Conservation (phyloP, 1,140 invertebrate genomes). For the Solenopsis fugax region DNA sequence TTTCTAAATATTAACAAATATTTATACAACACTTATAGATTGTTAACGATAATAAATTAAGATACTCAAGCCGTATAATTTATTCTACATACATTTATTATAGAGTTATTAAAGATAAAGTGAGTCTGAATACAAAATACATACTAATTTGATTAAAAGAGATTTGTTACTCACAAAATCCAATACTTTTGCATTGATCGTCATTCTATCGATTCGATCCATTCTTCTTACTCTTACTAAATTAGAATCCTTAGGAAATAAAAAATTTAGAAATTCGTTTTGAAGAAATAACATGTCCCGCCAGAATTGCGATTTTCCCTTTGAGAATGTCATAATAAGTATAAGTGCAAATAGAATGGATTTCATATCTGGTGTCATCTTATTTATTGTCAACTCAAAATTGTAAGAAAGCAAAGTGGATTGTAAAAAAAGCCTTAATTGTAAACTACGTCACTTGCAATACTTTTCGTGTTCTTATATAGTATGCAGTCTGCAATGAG, state of each 20-base stretch:
- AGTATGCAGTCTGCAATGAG: slow-evolving; percentile 1
- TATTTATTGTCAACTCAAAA: background rate
- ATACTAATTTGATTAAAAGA: background rate
- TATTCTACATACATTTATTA: background rate
- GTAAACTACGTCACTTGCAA: background rate
- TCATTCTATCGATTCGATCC: background rate
- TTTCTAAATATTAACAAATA: background rate
- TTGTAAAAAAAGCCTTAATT: background rate
- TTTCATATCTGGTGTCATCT: no score
- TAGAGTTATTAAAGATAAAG: no score
- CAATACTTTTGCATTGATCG: background rate
- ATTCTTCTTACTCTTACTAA: slow-evolving; percentile 17
- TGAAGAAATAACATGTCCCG: no score
- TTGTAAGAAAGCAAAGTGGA: background rate
- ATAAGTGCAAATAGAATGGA: no score
- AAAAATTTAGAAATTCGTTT: background rate
- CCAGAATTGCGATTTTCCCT: no score
- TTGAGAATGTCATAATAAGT: no score
- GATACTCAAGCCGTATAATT: background rate
- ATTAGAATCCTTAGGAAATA: slow-evolving; percentile 25
- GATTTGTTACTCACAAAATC: slow-evolving; percentile 32
- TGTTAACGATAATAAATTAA: background rate
- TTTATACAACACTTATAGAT: background rate
- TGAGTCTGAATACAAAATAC: background rate
- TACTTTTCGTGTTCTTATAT: background rate